A percentile compares a stretch with the other conserved stretches of the same genome.
These are phyloP conservation scores for Panonychus citri DNA, from an alignment of 1,140 invertebrate species.

Conservation along the genomic window DNA sequence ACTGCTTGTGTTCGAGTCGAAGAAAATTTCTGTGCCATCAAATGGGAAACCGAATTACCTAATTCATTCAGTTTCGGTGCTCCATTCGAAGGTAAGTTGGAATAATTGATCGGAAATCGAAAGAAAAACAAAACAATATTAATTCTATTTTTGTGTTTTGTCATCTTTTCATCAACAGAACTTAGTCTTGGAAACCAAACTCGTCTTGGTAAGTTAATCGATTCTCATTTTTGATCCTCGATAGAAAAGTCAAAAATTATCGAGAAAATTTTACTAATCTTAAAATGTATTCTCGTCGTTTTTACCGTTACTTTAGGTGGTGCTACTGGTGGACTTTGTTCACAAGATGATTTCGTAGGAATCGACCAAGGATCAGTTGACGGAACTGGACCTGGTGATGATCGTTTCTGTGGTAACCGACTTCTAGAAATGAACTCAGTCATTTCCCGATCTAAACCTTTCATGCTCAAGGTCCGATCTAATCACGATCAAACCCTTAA, in stretches of 20 bases:
- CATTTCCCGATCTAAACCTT: slow-evolving; percentile 17
- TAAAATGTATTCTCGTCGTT: background rate
- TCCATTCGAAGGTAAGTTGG: slow-evolving; percentile 11
- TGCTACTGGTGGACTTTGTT: slow-evolving; percentile 16
- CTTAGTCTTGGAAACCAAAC: background rate
- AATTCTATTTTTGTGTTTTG: background rate
- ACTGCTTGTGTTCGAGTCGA: slow-evolving; percentile 59
- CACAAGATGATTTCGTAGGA: slow-evolving; percentile 18
- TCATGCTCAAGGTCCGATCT: slow-evolving; percentile 16
- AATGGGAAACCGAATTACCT: slow-evolving; percentile 17
- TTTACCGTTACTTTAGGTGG: slow-evolving; percentile 8
- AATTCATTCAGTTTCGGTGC: slow-evolving; percentile 16
- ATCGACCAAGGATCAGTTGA: slow-evolving; percentile 17
- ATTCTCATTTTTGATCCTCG: too few species aligned
- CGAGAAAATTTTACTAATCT: too few species aligned
- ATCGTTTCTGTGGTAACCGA: slow-evolving; percentile 10
- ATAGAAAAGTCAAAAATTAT: too few species aligned
- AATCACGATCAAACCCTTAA: slow-evolving; percentile 16
- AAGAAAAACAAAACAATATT: too few species aligned
- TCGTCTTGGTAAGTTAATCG: background rate
- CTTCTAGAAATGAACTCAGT: slow-evolving; percentile 13
- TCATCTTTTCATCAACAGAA: slow-evolving; percentile 4
- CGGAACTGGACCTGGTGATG: slow-evolving; percentile 17
- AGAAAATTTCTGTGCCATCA: slow-evolving; percentile 60
- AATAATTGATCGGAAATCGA: too few species aligned